These are phyloP conservation scores for Zaprionus taronus DNA, from an alignment of 1,140 invertebrate genomes.

Conservation along the genomic window DNA sequence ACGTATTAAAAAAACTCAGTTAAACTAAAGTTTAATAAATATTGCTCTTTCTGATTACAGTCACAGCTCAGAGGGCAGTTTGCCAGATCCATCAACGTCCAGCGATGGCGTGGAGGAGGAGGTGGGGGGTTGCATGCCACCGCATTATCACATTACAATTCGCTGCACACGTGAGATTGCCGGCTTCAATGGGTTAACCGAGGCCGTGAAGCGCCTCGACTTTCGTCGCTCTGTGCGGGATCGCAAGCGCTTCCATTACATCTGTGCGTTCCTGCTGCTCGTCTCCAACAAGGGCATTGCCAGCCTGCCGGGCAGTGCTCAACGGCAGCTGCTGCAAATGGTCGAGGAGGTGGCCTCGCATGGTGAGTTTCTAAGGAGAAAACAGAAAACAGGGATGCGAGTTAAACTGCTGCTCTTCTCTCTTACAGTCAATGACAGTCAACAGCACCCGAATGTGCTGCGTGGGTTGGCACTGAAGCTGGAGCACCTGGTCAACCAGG, in stretches of 20 bases:
- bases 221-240: slow-evolving; percentile 97
- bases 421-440: slow-evolving; percentile 91
- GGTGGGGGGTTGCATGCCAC: slow-evolving; percentile 86
- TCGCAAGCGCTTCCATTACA: slow-evolving; percentile 97
- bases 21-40: no score
- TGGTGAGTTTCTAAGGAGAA: slow-evolving; percentile 86
- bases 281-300: slow-evolving; percentile 93
- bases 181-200: slow-evolving; percentile 96
- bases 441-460: slow-evolving; percentile 94
- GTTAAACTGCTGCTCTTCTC: neutral
- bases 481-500: slow-evolving; percentile 88
- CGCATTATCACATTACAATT: slow-evolving; percentile 96
- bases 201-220: slow-evolving; percentile 96
- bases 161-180: slow-evolving; percentile 97
- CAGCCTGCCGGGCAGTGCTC: slow-evolving; percentile 94
- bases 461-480: slow-evolving; percentile 91
- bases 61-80: slow-evolving; percentile 73
- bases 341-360: slow-evolving; percentile 96
- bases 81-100: slow-evolving; percentile 40
- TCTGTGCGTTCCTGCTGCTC: slow-evolving; percentile 95
- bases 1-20: neutral
- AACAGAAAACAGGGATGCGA: neutral
- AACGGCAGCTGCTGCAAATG: slow-evolving; percentile 96
- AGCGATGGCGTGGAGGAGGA: slow-evolving; percentile 45
- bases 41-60: slow-evolving; percentile 35